These are phyloP conservation scores for Xiphophorus maculatus DNA, from an alignment of 2,113 vertebrate species.

Conservation along the genomic window DNA sequence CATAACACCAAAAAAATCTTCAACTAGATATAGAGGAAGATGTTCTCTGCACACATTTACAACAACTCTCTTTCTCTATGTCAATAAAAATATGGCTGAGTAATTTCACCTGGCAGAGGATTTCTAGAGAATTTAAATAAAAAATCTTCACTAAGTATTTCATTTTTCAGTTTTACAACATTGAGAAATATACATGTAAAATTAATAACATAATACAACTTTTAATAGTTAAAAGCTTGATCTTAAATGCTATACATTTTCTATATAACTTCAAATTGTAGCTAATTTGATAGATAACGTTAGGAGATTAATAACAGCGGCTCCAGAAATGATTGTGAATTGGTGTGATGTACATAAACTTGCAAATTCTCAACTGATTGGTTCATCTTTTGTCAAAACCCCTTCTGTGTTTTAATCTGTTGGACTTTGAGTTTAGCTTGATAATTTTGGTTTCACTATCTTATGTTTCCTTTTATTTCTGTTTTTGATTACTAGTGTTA, in stretches of 20 bases:
- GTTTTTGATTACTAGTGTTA: not conserved
- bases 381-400: not conserved
- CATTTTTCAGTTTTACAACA: not conserved
- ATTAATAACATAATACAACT: not conserved
- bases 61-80: not conserved
- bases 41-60: not conserved
- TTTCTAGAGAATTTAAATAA: not conserved
- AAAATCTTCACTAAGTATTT: not conserved
- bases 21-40: not conserved
- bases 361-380: too few species aligned
- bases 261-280: not conserved
- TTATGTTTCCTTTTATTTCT: not conserved
- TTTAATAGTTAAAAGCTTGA: not conserved
- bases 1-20: not conserved
- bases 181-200: not conserved
- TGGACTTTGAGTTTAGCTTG: not conserved
- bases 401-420: not conserved
- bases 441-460: not conserved
- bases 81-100: not conserved
- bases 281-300: not conserved
- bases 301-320: not conserved
- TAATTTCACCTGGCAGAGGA: not conserved
- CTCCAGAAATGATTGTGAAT: not conserved
- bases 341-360: not conserved
- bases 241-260: not conserved